phyloP scores from a whole-genome alignment of 2,888 invertebrate genomes.

The Dasysyrphus albostriatus region DNA sequence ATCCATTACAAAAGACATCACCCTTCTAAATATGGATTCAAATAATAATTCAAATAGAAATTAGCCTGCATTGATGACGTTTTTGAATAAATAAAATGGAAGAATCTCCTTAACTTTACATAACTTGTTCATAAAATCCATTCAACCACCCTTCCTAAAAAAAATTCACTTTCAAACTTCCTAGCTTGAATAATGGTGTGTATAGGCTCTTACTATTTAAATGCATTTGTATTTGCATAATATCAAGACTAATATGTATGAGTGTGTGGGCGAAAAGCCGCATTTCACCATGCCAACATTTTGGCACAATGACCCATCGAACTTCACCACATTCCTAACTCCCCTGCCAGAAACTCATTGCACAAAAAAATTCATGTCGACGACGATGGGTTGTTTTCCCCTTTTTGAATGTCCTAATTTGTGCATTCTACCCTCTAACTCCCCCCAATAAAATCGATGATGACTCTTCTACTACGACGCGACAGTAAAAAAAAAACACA shows the following conservation, averaged over 20 bases:
- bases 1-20: too few species aligned
- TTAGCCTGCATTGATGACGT: too few species aligned
- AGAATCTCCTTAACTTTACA: neutral
- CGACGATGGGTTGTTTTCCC: slow-evolving; percentile 19
- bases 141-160: neutral
- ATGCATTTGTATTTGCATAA: neutral
- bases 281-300: slow-evolving; percentile 15
- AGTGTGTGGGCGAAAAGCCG: neutral
- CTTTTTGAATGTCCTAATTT: slow-evolving; percentile 45
- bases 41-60: too few species aligned
- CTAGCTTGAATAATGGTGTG: neutral
- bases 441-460: slow-evolving; percentile 3
- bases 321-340: slow-evolving; percentile 3
- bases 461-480: neutral
- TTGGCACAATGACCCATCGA: slow-evolving; percentile 36
- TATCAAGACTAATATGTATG: neutral
- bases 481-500: slow-evolving; percentile 32
- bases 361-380: slow-evolving; percentile 51
- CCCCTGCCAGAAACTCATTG: slow-evolving; percentile 16
- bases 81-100: too few species aligned
- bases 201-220: neutral
- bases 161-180: slow-evolving; percentile 15
- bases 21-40: too few species aligned
- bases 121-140: neutral
- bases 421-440: slow-evolving; percentile 48